phyloP scores from a whole-genome alignment of 2,888 invertebrate species.

The Halictus ligatus region DNA sequence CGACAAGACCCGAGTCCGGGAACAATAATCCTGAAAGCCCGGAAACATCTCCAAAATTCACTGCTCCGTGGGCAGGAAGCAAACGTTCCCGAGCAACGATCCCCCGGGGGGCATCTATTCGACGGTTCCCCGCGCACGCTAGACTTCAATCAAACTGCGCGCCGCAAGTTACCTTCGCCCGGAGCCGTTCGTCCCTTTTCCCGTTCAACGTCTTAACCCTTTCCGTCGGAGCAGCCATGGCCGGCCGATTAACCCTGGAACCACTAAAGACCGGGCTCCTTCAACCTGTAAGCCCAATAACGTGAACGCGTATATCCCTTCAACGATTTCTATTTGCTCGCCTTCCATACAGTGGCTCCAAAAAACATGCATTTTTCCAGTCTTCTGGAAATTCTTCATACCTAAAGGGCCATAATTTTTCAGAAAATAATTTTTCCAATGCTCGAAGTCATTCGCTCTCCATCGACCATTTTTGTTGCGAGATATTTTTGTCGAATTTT shows the following conservation, averaged over 20 bases:
- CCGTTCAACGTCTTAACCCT: conserved; percentile 53
- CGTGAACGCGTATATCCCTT: neutral
- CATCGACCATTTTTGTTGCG: too few relatives aligned
- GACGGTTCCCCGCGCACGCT: conserved; percentile 20
- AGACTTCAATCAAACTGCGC: conserved; percentile 53
- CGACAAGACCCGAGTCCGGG: neutral
- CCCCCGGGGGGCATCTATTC: conserved; percentile 12
- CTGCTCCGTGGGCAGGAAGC: conserved; percentile 13
- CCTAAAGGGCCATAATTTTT: too few relatives aligned
- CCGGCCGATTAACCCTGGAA: conserved; percentile 24
- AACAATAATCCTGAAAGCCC: conserved; percentile 42
- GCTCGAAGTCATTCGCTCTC: too few relatives aligned
- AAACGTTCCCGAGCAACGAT: conserved; percentile 34
- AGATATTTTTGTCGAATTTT: too few relatives aligned
- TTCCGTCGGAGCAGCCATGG: conserved; percentile 1
- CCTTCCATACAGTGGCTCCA: neutral
- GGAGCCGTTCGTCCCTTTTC: conserved; percentile 26
- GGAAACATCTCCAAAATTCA: conserved; percentile 43
- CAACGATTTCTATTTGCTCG: neutral
- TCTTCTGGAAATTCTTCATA: too few relatives aligned
- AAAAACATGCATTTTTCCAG: neutral
- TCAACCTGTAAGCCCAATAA: neutral
- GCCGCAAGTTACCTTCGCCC: conserved; percentile 38
- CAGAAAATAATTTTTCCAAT: too few relatives aligned
- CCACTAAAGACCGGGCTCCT: neutral